phyloP scores from a whole-genome alignment of 2,113 vertebrate species.

The Ictalurus furcatus region DNA sequence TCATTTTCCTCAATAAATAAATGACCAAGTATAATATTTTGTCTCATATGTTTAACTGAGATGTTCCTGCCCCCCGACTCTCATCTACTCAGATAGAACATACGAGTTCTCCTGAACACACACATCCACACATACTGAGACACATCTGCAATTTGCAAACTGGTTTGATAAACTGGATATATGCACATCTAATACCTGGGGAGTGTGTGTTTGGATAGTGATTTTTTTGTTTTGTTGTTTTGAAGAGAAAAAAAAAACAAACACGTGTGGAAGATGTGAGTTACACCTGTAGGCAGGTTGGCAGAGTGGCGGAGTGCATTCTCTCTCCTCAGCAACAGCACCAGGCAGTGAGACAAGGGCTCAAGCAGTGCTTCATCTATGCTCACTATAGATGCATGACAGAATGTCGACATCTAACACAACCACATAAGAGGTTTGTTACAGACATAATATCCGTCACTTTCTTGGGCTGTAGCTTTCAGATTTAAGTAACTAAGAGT shows the following conservation, averaged over 20 bases:
- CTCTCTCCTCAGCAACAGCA: conserved; percentile 2
- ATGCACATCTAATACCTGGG: neutral
- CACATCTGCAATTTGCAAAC: neutral
- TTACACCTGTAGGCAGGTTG: conserved; percentile 1
- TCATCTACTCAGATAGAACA: neutral
- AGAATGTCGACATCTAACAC: neutral
- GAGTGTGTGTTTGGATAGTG: neutral
- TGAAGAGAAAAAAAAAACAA: too few relatives aligned
- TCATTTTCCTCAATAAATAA: too few relatives aligned
- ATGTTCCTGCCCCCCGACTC: neutral
- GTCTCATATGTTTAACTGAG: too few relatives aligned
- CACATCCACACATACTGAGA: too few relatives aligned
- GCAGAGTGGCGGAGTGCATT: neutral
- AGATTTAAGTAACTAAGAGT: neutral
- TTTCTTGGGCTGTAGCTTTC: neutral
- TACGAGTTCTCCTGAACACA: too few relatives aligned
- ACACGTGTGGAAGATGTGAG: neutral
- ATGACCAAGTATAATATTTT: too few relatives aligned
- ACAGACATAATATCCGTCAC: neutral
- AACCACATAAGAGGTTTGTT: neutral
- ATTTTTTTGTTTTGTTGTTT: neutral
- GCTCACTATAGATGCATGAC: neutral
- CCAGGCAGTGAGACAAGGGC: neutral
- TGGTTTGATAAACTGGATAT: neutral
- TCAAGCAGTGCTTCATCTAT: neutral